Evolutionary conservation across 2,113 vertebrate species (phyloP).

Genomic region (Paralichthys olivaceus): DNA sequence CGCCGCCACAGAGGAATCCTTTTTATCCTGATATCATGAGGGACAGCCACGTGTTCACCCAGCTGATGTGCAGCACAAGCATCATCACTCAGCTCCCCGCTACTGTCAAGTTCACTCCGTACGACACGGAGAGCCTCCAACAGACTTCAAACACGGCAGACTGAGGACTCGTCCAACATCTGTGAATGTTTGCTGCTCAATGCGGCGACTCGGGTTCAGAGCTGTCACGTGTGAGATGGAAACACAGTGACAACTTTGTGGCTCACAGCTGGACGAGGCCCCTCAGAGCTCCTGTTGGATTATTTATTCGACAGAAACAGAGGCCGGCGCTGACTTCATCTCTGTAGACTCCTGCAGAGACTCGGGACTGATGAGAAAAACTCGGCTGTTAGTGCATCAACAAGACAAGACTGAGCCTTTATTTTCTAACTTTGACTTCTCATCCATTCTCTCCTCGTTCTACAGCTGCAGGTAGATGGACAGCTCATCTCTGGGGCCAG

Average conservation of each 20-base stretch:
- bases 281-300: background rate
- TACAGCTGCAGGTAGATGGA: background rate
- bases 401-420: background rate
- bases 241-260: background rate
- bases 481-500: background rate
- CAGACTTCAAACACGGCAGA: constrained; percentile 35
- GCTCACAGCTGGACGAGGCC: background rate
- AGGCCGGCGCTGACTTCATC: background rate
- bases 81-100: constrained; percentile 57
- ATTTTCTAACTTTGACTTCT: constrained; percentile 5
- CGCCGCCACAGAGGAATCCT: background rate
- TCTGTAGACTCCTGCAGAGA: background rate
- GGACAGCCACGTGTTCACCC: constrained; percentile 53
- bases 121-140: background rate
- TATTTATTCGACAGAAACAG: constrained; percentile 7
- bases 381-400: no score
- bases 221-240: background rate
- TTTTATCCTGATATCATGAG: constrained; percentile 39
- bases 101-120: constrained; percentile 21
- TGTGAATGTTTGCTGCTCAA: background rate
- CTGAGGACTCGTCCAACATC: background rate
- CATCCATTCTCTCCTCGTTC: background rate
- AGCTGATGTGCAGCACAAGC: constrained; percentile 62
- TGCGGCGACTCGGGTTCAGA: background rate
- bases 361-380: background rate